Percentiles rank a stretch among this genome's conserved stretches.
phyloP scores from a whole-genome alignment of 64 coral and sea anemone genomes.

The Montipora sp. region DNA sequence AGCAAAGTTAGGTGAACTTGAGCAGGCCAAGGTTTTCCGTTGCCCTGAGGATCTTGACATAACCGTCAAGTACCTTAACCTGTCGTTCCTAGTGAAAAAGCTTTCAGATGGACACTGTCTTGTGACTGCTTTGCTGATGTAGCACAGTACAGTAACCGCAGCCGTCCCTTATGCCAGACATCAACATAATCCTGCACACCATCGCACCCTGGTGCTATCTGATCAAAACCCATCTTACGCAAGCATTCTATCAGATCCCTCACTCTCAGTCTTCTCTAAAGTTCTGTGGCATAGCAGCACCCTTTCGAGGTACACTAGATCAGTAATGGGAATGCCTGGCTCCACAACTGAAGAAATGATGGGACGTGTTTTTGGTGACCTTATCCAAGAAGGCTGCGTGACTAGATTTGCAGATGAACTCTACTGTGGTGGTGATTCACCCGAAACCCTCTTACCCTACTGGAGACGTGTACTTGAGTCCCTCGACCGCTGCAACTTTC shows the following conservation, averaged over 20 bases:
- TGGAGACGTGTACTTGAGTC: constrained; percentile 15
- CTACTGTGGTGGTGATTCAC: constrained; percentile 9
- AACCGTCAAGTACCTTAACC: constrained; percentile 50
- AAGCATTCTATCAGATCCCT: constrained; percentile 56
- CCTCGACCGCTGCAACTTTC: constrained; percentile 47
- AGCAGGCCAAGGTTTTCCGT: constrained; percentile 27
- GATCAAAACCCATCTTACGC: constrained; percentile 36
- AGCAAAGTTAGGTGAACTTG: constrained; percentile 45
- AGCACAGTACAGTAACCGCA: constrained; percentile 51
- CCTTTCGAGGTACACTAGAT: constrained; percentile 45
- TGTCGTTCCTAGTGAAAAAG: constrained; percentile 48
- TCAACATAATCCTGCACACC: constrained; percentile 30
- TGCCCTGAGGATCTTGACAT: constrained; percentile 42
- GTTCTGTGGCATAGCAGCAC: constrained; percentile 58
- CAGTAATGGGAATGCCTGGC: constrained; percentile 63
- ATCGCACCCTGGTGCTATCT: constrained; percentile 14
- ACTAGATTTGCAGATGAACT: constrained; percentile 46
- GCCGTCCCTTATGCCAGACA: constrained; percentile 58
- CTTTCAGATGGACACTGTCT: constrained; percentile 27
- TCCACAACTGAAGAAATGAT: constrained; percentile 65
- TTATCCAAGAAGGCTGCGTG: constrained; percentile 42
- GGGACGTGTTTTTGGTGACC: constrained; percentile 49
- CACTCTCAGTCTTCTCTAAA: constrained; percentile 24
- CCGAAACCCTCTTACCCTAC: constrained; percentile 30
- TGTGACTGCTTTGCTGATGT: constrained; percentile 41